Base-by-base conservation (phyloP, 2,113 vertebrate species). In the Cyrtonyx montezumae region DNA sequence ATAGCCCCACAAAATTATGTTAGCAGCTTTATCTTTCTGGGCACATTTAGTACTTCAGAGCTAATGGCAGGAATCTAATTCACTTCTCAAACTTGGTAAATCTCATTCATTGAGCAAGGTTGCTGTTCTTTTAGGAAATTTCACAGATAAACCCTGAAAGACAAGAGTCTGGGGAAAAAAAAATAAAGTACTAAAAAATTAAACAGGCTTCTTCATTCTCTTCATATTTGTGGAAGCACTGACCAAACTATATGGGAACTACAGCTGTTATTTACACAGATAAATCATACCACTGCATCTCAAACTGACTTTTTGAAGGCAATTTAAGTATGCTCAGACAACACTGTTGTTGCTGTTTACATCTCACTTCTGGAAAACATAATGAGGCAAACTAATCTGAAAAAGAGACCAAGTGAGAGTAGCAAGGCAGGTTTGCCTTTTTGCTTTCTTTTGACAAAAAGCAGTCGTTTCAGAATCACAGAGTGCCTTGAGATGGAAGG, bases 101-200 rank as follows among this genome's bases (percentile, higher is more conserved):
- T 59, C 45, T 79, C 81, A 79, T 19, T 83, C 68, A 73, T 34
- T 82, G 53, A 87, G 19, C 87, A 77, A 79, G 32, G 13, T 65
- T 77, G 55, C 37, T 63, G 46, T 34, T 91, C 71, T 66, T 82
- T 75, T 48, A 51, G 65, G 61, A 86, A 94, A 91, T 73, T 75
- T 93, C 88, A 90, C 5, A 91, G 49, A 59, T 22, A 74, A 13
- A 66, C 30, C 51, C 48, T 53, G 78, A 95, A 91, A 76, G 53
- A 25, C 26, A 69, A 67, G 36, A 87, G 78, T 78, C 80, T 88
- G 77, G 9, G 17, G 8, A 56, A 32, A 56, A 3, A 81, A 84
- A 49, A 91, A 84, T 37, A 89, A 56, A 82, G 82, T 16, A 79
- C 12, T 20, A 45, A 62, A 58, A 87, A 88, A 53, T 88, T 81